phyloP scores from a whole-genome alignment of 2,113 vertebrate genomes.

The Rhagologus leucostigma region DNA sequence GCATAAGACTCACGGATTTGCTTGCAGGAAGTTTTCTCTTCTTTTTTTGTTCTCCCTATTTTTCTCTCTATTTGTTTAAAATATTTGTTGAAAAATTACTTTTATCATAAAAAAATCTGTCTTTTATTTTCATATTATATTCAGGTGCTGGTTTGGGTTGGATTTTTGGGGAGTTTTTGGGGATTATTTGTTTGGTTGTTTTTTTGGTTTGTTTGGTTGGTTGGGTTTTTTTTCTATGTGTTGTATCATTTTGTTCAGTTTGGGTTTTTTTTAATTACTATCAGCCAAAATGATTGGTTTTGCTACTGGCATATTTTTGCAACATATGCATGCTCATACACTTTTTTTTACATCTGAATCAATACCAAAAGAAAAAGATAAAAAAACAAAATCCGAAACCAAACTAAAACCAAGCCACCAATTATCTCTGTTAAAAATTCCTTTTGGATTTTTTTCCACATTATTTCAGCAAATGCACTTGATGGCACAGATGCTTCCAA shows the following conservation, averaged over 20 bases:
- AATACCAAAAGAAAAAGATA: background rate
- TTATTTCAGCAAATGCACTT: background rate
- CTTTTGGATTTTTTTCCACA: background rate
- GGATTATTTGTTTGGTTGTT: no score
- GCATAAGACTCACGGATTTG: background rate
- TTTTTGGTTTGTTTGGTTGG: background rate
- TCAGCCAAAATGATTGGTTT: background rate
- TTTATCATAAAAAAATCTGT: background rate
- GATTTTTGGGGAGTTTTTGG: background rate
- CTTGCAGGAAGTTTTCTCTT: background rate
- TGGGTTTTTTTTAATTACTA: background rate
- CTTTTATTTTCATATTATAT: background rate
- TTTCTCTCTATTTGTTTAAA: background rate
- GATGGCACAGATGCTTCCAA: background rate
- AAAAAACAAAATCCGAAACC: no score
- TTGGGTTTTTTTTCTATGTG: background rate
- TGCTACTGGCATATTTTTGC: background rate
- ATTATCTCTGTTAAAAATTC: background rate
- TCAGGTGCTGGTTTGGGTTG: background rate
- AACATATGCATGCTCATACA: background rate
- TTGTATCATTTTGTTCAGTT: background rate
- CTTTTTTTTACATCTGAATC: background rate
- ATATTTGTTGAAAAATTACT: background rate
- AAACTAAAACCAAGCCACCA: background rate
- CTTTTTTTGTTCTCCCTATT: no score